phyloP scores from a whole-genome alignment of 2,113 vertebrate genomes.

The Pheucticus melanocephalus region DNA sequence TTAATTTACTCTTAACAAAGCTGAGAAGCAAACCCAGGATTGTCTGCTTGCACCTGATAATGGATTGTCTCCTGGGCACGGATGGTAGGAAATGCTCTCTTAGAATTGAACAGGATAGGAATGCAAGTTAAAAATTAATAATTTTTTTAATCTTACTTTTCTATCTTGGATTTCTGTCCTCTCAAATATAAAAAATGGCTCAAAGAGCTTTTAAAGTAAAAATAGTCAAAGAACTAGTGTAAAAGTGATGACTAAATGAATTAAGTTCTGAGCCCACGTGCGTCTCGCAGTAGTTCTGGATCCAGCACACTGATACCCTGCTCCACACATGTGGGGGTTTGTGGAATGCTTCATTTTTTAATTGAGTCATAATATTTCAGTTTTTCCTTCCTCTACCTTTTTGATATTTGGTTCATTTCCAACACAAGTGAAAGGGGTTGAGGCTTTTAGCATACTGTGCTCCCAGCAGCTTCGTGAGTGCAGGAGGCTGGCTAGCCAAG shows the following conservation, averaged over 20 bases:
- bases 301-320: not conserved
- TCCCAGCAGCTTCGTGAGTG: not conserved
- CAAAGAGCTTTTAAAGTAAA: conserved; percentile 20
- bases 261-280: conserved; percentile 24
- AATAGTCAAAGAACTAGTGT: not conserved
- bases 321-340: not conserved
- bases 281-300: not conserved
- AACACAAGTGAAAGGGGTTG: not conserved
- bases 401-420: conserved; percentile 39
- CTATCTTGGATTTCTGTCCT: not conserved
- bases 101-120: not conserved
- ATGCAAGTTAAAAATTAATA: not conserved
- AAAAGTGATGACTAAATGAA: conserved; percentile 30
- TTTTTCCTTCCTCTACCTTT: not conserved
- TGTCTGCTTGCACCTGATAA: not conserved
- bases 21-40: not conserved
- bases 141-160: not conserved
- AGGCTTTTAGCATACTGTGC: not conserved
- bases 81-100: not conserved
- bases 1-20: conserved; percentile 31
- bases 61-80: not conserved
- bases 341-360: not conserved
- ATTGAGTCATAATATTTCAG: conserved; percentile 41
- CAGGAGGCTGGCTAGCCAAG: not conserved
- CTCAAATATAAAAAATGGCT: not conserved